A percentile compares a stretch with the other conserved stretches of the same genome.
phyloP scores from a whole-genome alignment of 2,888 invertebrate species.

The Aplocera efformata region DNA sequence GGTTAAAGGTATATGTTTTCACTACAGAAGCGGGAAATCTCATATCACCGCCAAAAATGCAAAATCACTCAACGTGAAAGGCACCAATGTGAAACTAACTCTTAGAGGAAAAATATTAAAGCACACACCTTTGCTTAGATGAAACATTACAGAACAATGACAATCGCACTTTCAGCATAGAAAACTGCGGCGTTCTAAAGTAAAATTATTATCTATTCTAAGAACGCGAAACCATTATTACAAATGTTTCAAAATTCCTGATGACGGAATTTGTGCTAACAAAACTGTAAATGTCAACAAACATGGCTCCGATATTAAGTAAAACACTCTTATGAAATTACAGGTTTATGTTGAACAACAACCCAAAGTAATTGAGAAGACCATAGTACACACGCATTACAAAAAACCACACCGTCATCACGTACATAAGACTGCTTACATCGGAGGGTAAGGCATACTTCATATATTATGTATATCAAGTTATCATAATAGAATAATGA shows the following conservation, averaged over 20 bases:
- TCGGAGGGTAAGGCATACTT: slow-evolving; percentile 42
- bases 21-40: slow-evolving; percentile 3
- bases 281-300: background rate
- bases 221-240: no score
- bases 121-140: no score
- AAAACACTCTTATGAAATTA: slow-evolving; percentile 25
- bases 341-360: slow-evolving; percentile 54
- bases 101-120: no score
- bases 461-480: no score
- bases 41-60: no score
- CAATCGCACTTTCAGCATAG: no score
- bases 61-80: background rate
- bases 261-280: background rate
- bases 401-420: slow-evolving; percentile 56
- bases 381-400: slow-evolving; percentile 46
- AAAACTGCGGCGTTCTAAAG: no score
- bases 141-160: no score
- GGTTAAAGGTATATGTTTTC: slow-evolving; percentile 13
- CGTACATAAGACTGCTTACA: slow-evolving; percentile 49
- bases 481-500: no score
- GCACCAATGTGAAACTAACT: background rate
- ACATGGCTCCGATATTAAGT: no score
- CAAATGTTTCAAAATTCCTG: background rate
- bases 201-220: no score
- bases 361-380: slow-evolving; percentile 51